These are phyloP conservation scores for Corythucha ciliata DNA, from an alignment of 2,888 invertebrate species.

Conservation along the genomic window DNA sequence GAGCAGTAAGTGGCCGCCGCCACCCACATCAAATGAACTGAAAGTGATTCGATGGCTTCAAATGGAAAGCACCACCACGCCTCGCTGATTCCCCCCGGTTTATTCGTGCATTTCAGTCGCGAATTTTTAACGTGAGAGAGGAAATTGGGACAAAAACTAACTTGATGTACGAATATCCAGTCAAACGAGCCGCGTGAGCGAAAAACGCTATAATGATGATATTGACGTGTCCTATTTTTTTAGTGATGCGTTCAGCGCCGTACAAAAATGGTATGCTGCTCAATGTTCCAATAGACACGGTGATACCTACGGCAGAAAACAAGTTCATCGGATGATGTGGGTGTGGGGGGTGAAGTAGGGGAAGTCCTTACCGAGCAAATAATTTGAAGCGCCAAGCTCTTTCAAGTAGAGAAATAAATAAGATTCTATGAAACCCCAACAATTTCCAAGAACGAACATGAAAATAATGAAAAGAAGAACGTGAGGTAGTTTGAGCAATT, in stretches of 20 bases:
- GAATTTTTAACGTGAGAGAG: no score
- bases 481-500: conserved; percentile 67
- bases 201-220: conserved; percentile 76
- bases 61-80: conserved; percentile 86
- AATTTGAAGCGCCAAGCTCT: conserved; percentile 74
- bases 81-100: conserved; percentile 51
- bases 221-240: conserved; percentile 71
- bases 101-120: no score
- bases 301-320: conserved; percentile 51
- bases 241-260: conserved; percentile 72
- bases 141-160: conserved; percentile 44
- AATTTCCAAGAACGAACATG: conserved; percentile 70
- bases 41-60: conserved; percentile 75
- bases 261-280: conserved; percentile 77
- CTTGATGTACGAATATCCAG: conserved; percentile 79
- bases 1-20: conserved; percentile 83
- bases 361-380: conserved; percentile 63
- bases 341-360: no score
- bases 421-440: conserved; percentile 84
- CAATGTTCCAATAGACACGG: conserved; percentile 73
- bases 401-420: conserved; percentile 77
- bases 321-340: no score
- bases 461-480: conserved; percentile 72
- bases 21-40: conserved; percentile 83
- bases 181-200: conserved; percentile 69